Evolutionary conservation across 2,113 vertebrate genomes (phyloP).

Genomic region (Neolamprologus brichardi): DNA sequence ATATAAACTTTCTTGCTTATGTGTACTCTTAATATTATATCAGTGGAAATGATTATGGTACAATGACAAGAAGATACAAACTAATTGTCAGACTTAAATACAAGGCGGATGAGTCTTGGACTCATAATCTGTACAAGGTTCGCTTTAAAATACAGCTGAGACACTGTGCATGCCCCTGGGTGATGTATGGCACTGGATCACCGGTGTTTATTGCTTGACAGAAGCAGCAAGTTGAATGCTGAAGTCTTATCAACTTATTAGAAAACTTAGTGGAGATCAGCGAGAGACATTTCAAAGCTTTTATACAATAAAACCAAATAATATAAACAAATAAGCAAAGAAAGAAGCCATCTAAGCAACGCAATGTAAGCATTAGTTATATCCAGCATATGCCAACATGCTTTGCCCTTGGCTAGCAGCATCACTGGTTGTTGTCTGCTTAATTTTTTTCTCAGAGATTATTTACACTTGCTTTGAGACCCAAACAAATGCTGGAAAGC

Average conservation of each 20-base stretch:
- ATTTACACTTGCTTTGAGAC: slow-evolving; percentile 56
- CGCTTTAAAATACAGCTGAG: background rate
- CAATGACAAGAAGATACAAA: background rate
- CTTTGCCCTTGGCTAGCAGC: slow-evolving; percentile 36
- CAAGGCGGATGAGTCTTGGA: background rate
- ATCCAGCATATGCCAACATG: slow-evolving; percentile 29
- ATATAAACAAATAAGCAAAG: slow-evolving; percentile 33
- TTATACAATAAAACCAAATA: slow-evolving; percentile 19
- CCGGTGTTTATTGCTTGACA: background rate
- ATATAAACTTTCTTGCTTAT: background rate
- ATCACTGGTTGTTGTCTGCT: slow-evolving; percentile 50
- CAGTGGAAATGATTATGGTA: background rate
- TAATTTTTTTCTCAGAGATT: slow-evolving; percentile 56
- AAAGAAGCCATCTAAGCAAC: slow-evolving; percentile 41
- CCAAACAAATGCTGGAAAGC: slow-evolving; percentile 60
- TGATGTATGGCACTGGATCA: background rate
- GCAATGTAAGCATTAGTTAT: slow-evolving; percentile 53
- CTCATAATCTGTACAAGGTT: background rate
- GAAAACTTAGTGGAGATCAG: slow-evolving; percentile 60
- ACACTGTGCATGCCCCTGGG: background rate
- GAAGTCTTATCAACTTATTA: slow-evolving; percentile 49
- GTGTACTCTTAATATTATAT: background rate
- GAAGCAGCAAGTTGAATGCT: background rate
- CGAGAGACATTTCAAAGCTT: slow-evolving; percentile 50
- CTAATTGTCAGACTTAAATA: background rate